Conservation (phyloP, 2,113 vertebrate genomes). For the Cheilinus undulatus region DNA sequence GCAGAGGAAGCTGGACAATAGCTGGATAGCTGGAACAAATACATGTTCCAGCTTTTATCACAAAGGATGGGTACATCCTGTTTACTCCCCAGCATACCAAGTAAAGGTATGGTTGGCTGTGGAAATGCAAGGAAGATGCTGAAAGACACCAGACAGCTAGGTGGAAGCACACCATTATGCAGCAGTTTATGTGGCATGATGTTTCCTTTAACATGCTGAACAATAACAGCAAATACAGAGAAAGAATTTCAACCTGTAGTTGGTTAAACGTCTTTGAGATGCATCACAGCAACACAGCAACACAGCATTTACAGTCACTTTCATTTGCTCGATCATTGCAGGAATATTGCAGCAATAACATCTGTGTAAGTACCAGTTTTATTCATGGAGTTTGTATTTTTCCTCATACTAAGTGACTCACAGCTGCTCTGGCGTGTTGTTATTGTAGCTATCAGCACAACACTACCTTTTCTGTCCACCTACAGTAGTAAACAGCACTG, state of each 20-base stretch:
- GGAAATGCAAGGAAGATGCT: too few species aligned
- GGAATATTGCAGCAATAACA: not conserved
- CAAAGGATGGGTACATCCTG: too few species aligned
- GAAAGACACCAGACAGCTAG: too few species aligned
- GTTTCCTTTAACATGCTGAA: not conserved
- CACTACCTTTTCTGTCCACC: not conserved
- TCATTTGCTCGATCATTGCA: not conserved
- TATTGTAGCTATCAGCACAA: not conserved
- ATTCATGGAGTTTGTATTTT: not conserved
- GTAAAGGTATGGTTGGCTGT: too few species aligned
- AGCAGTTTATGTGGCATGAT: not conserved
- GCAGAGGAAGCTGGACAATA: too few species aligned
- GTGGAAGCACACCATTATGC: too few species aligned
- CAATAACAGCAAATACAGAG: not conserved
- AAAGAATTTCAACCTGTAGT: not conserved
- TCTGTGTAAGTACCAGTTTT: not conserved
- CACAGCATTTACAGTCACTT: not conserved
- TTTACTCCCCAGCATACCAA: too few species aligned
- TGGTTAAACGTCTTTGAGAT: not conserved
- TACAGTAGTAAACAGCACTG: conserved; percentile 1
- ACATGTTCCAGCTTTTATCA: too few species aligned
- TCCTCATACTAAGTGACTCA: conserved; percentile 14
- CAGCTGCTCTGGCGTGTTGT: not conserved
- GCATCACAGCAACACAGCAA: not conserved
- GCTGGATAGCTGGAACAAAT: too few species aligned